Evolutionary conservation across 1,140 invertebrate genomes (phyloP), one percentile per base, ranked within the genome.

Genomic region (Drosophila bocqueti): DNA sequence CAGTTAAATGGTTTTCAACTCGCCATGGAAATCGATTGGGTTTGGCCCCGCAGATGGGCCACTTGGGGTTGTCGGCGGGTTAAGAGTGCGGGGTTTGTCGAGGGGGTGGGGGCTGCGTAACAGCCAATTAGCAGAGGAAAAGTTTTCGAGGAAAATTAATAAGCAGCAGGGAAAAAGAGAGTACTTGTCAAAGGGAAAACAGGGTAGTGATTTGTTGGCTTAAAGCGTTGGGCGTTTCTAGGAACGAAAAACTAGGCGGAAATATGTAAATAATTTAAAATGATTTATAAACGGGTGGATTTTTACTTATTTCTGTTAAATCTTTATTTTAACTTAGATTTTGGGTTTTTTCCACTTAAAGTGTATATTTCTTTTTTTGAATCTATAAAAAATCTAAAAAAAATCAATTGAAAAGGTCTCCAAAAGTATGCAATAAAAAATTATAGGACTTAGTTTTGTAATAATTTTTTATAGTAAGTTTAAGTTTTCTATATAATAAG

Each of bases 1-100:
- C 84, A 87, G 84, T 76, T 89, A 84, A 87, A 87, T 87, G 81
- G 57, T 81, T 87, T 89, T 81, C 78, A 87, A 76, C 81, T 81
- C 66, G 83, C 67, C 82, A 81, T 85, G 74, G 72, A 84, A 84
- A 85, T 85, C 64, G 66, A 64, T 85, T 81, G 77, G 72, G 79
- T 64, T 73, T 80, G 76, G 80, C 55, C 18, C 13, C 34, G 46
- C 54, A 38, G 67, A 58, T 72, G 66, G 52, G 52, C 43, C 52
- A 47, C 43, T 38, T 73, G 58, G 76, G 61, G 59, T 78, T 69
- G 68, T 54, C 61, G 71, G 55, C 31, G 45, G 54, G 31, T 61
- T 43, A 21, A 62, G 58, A 60, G 29, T 18, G 43, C n/a, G 36
- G 65, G 45, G 9, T 55, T 52, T 11, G 13, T 3, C 13, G 13